Conservation (phyloP, 2,113 vertebrate species). For the Engraulis encrasicolus region DNA sequence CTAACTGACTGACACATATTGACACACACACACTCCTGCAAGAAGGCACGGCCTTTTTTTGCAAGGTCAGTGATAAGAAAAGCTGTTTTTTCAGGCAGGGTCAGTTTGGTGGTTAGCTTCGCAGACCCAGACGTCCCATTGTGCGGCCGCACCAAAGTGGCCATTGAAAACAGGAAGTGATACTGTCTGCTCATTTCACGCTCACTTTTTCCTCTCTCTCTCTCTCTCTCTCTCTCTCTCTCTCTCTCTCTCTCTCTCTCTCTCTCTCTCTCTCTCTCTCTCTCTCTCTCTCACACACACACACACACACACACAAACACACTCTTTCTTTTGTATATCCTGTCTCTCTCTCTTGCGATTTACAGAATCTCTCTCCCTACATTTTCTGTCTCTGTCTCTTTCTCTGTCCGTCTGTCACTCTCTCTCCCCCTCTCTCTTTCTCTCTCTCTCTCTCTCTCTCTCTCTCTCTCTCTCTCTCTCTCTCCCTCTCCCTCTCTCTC, state of each 20-base stretch:
- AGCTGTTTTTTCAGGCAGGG: neutral
- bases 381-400: neutral
- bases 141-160: neutral
- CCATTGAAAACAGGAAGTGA: conserved; percentile 14
- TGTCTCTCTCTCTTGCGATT: neutral
- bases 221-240: neutral
- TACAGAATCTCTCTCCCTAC: neutral
- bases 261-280: neutral
- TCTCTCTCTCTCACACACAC: too few relatives aligned
- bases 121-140: neutral
- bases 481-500: neutral
- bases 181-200: neutral
- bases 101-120: neutral
- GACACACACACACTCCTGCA: neutral
- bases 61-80: neutral
- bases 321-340: too few relatives aligned
- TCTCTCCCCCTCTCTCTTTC: neutral
- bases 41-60: neutral
- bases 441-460: neutral
- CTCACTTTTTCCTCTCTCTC: neutral
- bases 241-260: neutral
- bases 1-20: neutral
- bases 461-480: neutral
- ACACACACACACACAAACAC: too few relatives aligned
- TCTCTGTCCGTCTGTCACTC: neutral